These are phyloP conservation scores for Archivesica marissinica DNA, from an alignment of 1,140 invertebrate species.

Conservation along the genomic window DNA sequence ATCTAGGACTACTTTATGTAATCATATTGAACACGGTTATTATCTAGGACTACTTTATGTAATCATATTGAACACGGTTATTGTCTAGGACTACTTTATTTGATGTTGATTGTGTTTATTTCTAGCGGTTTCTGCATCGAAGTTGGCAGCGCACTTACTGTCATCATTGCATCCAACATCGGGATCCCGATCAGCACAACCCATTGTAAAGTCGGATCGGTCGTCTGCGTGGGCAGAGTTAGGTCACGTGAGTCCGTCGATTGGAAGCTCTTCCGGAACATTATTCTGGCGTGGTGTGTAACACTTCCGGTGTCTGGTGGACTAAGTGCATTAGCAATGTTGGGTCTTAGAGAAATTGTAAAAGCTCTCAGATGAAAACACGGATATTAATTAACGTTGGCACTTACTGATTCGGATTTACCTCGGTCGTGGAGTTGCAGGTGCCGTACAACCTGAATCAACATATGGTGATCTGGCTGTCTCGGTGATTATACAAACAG, in stretches of 20 bases:
- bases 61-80: too few relatives aligned
- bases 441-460: too few relatives aligned
- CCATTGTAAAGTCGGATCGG: slow-evolving; percentile 99
- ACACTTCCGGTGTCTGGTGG: slow-evolving; percentile 96
- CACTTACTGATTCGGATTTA: too few relatives aligned
- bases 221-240: slow-evolving; percentile 94
- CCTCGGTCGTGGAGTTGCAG: too few relatives aligned
- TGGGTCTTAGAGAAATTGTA: slow-evolving; percentile 22
- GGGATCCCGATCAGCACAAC: slow-evolving; percentile 98
- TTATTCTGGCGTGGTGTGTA: slow-evolving; percentile 97
- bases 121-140: slow-evolving; percentile 96
- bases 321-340: slow-evolving; percentile 92
- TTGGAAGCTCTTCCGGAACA: slow-evolving; percentile 95
- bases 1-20: too few relatives aligned
- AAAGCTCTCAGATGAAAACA: slow-evolving; percentile 3
- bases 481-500: too few relatives aligned
- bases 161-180: slow-evolving; percentile 96
- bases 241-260: slow-evolving; percentile 90
- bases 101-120: slow-evolving; percentile 65
- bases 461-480: too few relatives aligned
- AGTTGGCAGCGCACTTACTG: slow-evolving; percentile 97
- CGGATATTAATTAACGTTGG: too few relatives aligned
- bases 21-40: too few relatives aligned
- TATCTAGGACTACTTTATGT: too few relatives aligned
- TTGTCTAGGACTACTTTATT: too few relatives aligned